Evolutionary conservation across 2,797 vertebrate genomes (phyloP).

Genomic region (Molossus molossus): DNA sequence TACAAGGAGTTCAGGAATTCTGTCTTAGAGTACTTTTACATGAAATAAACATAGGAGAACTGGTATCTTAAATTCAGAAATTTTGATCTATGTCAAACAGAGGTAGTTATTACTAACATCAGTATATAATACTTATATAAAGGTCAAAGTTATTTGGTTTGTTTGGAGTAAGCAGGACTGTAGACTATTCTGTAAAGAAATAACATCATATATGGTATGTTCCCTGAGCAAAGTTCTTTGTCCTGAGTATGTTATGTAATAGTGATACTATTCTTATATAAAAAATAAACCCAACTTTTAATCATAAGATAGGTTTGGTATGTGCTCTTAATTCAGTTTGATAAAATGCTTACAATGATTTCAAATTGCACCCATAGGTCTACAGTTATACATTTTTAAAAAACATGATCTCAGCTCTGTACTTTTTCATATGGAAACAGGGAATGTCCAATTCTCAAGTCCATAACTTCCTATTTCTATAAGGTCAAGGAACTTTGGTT

Average conservation of each 20-base stretch:
- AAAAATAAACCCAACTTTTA: conserved; percentile 93
- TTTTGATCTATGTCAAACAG: conserved; percentile 93
- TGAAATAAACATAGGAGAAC: conserved; percentile 89
- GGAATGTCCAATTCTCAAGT: conserved; percentile 91
- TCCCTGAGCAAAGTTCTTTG: conserved; percentile 99
- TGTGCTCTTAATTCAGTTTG: conserved; percentile 93
- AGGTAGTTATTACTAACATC: conserved; percentile 98
- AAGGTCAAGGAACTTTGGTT: conserved; percentile 93
- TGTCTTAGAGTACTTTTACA: conserved; percentile 86
- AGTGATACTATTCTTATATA: conserved; percentile 93
- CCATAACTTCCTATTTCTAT: conserved; percentile 90
- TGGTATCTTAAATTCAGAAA: conserved; percentile 91
- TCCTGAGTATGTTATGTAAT: conserved; percentile 98
- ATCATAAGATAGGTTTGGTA: conserved; percentile 92
- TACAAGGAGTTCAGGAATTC: conserved; percentile 87
- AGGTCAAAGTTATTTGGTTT: conserved; percentile 92
- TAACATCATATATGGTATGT: conserved; percentile 94
- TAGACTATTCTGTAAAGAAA: conserved; percentile 95
- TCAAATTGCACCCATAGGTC: conserved; percentile 86
- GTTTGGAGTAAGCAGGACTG: conserved; percentile 93
- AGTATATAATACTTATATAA: conserved; percentile 94
- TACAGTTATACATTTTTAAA: conserved; percentile 80
- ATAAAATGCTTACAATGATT: conserved; percentile 84
- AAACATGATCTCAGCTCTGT: conserved; percentile 89
- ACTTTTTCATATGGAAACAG: conserved; percentile 90